These are phyloP conservation scores for Drosophila sucinea DNA, from an alignment of 1,140 invertebrate species.

Conservation along the genomic window DNA sequence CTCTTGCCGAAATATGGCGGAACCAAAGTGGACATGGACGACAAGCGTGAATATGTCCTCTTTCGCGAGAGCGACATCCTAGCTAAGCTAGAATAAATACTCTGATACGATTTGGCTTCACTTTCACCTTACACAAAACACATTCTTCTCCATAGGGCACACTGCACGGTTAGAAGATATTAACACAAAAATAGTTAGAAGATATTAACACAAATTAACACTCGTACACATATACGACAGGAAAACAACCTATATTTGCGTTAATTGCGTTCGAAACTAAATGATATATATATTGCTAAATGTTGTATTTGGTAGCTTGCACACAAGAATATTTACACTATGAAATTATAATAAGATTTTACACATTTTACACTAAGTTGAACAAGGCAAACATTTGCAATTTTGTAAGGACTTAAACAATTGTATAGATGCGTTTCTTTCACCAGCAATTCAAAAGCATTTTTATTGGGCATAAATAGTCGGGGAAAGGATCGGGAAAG, in stretches of 20 bases:
- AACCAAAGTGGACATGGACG: conserved; percentile 93
- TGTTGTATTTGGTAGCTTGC: conserved; percentile 68
- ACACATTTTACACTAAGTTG: not conserved
- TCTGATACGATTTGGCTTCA: not conserved
- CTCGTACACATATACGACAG: not conserved
- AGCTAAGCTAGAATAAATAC: conserved; percentile 90
- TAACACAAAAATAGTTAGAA: too few relatives aligned
- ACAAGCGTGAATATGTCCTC: conserved; percentile 94
- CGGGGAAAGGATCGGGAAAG: too few relatives aligned
- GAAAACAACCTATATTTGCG: conserved; percentile 7
- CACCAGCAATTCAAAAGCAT: conserved; percentile 16
- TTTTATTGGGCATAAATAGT: not conserved
- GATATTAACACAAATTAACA: not conserved
- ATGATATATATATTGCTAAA: conserved; percentile 64
- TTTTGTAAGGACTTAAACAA: conserved; percentile 34
- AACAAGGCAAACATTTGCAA: not conserved
- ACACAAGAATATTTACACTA: conserved; percentile 2
- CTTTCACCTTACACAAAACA: not conserved
- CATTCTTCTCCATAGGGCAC: not conserved
- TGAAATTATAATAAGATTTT: conserved; percentile 1
- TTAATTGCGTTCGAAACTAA: conserved; percentile 71
- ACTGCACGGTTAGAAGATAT: too few relatives aligned
- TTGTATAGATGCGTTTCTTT: conserved; percentile 45
- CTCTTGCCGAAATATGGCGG: conserved; percentile 99
- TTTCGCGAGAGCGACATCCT: conserved; percentile 98